A percentile compares a stretch with the other conserved stretches of the same genome.
Conservation (phyloP, 2,888 invertebrate genomes). For the Microplitis manilae region DNA sequence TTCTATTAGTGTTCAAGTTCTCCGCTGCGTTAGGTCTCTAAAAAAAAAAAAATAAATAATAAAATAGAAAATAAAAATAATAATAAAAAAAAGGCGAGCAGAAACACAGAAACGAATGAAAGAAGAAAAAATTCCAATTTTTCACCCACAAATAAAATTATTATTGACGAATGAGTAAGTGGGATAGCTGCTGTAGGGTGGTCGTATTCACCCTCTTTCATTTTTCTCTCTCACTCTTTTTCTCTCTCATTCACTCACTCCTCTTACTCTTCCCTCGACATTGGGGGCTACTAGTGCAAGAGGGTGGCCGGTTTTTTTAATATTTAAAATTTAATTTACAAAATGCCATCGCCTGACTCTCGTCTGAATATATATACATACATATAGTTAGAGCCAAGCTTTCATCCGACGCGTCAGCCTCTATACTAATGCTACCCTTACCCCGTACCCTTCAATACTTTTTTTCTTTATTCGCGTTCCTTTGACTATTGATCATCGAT, state of each 20-base stretch:
- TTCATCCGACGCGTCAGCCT: constrained; percentile 8
- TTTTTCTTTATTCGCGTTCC: constrained; percentile 12
- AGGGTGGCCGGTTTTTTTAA: constrained; percentile 67
- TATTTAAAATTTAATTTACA: constrained; percentile 72
- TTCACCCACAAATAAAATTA: constrained; percentile 70
- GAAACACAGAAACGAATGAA: constrained; percentile 35
- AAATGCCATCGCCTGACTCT: constrained; percentile 65
- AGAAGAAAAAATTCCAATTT: constrained; percentile 63
- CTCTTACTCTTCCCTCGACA: constrained; percentile 28
- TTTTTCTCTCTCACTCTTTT: constrained; percentile 9
- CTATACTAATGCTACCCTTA: constrained; percentile 15
- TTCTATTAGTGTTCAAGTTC: background rate
- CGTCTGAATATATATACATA: constrained; percentile 48
- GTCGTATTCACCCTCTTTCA: constrained; percentile 32
- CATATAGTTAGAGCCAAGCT: constrained; percentile 22
- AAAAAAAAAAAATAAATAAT: constrained; percentile 37
- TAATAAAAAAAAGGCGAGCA: constrained; percentile 34
- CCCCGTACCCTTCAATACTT: background rate
- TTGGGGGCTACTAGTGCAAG: constrained; percentile 37
- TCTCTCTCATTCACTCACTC: constrained; percentile 34
- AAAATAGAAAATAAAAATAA: constrained; percentile 28
- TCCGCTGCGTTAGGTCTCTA: constrained; percentile 19
- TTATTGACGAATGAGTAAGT: constrained; percentile 70
- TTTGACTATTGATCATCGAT: constrained; percentile 35
- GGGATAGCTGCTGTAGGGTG: constrained; percentile 55